A percentile compares a stretch with the other conserved stretches of the same genome.
Conservation (phyloP, 2,797 vertebrate species). For the Sebastes baramenuke region DNA sequence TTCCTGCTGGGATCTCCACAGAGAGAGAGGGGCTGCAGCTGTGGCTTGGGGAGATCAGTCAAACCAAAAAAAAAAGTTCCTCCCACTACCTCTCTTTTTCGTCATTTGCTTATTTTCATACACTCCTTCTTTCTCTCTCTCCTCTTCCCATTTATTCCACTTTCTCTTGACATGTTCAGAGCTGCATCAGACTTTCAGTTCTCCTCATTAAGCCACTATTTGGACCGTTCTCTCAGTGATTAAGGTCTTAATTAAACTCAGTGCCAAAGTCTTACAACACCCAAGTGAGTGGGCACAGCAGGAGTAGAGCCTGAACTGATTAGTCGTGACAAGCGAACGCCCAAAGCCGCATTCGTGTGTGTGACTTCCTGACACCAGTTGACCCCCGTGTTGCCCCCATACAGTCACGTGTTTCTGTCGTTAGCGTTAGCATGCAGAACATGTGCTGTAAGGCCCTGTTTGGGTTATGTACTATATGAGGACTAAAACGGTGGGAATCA, state of each 20-base stretch:
- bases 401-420: conserved; percentile 38
- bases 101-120: not conserved
- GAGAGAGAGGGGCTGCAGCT: conserved; percentile 59
- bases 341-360: conserved; percentile 33
- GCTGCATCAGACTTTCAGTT: not conserved
- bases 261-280: conserved; percentile 49
- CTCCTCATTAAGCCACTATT: conserved; percentile 61
- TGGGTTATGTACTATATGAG: conserved; percentile 43
- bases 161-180: not conserved
- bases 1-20: conserved; percentile 58
- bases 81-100: conserved; percentile 4
- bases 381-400: conserved; percentile 35
- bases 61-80: conserved; percentile 21
- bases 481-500: conserved; percentile 22
- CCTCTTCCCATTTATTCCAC: not conserved
- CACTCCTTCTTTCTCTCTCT: not conserved
- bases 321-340: conserved; percentile 39
- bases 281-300: conserved; percentile 61
- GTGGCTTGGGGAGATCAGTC: conserved; percentile 35
- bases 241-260: conserved; percentile 62
- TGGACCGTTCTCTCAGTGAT: conserved; percentile 26
- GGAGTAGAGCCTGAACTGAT: conserved; percentile 46
- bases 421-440: conserved; percentile 11
- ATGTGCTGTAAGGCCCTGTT: conserved; percentile 31
- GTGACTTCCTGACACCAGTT: conserved; percentile 53